Evolutionary conservation across 2,113 vertebrate genomes (phyloP).

Genomic region (Mionectes macconnelli): DNA sequence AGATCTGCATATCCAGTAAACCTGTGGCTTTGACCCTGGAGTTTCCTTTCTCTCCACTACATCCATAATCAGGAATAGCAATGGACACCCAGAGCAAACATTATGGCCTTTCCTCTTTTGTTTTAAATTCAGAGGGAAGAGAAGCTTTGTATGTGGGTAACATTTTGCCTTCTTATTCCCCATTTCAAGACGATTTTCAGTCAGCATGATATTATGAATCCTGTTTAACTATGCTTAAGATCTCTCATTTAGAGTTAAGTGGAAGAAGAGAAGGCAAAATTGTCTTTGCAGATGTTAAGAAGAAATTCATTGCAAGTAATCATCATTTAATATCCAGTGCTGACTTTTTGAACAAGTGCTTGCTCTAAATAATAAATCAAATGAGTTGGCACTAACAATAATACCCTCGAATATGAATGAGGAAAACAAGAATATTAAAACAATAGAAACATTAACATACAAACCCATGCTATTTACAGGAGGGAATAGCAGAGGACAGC

Average conservation of each 20-base stretch:
- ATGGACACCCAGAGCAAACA: background rate
- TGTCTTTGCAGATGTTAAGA: conserved; percentile 80
- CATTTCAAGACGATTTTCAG: conserved; percentile 69
- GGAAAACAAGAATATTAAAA: conserved; percentile 79
- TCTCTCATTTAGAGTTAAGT: conserved; percentile 78
- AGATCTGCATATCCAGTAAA: background rate
- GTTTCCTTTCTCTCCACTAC: background rate
- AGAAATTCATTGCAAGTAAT: conserved; percentile 82
- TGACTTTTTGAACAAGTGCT: conserved; percentile 81
- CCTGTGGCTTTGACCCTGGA: background rate
- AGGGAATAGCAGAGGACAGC: conserved; percentile 48
- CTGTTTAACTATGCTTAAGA: conserved; percentile 78
- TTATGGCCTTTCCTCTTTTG: background rate
- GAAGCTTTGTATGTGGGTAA: background rate
- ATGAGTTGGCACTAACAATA: conserved; percentile 77
- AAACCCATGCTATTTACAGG: conserved; percentile 37
- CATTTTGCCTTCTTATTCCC: conserved; percentile 49
- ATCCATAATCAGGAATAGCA: background rate
- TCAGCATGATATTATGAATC: conserved; percentile 69
- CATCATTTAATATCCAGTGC: conserved; percentile 79
- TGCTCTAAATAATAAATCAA: conserved; percentile 83
- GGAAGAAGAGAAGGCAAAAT: conserved; percentile 80
- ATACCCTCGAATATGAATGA: conserved; percentile 81
- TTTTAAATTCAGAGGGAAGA: background rate
- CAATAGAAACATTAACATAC: conserved; percentile 80